Conservation (phyloP, 2,888 invertebrate species). For the Cephus pulcher region DNA sequence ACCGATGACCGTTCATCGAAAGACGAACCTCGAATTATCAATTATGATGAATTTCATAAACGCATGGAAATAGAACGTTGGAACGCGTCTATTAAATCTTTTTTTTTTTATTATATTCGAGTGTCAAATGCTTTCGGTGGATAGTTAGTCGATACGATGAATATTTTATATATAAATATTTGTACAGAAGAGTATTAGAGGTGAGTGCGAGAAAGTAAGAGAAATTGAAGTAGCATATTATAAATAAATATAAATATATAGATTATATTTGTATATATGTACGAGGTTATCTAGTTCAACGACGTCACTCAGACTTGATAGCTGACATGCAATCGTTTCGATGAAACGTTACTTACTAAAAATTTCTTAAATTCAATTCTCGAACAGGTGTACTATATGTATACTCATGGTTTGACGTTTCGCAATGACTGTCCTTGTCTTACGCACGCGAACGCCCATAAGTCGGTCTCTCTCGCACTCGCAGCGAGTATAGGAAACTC, state of each 20-base stretch:
- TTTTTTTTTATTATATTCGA: not conserved
- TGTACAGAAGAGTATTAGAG: conserved; percentile 51
- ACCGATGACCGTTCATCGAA: conserved; percentile 19
- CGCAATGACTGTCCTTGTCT: not conserved
- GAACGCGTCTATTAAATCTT: not conserved
- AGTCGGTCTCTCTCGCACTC: conserved; percentile 8
- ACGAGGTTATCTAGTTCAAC: not conserved
- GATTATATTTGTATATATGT: conserved; percentile 21
- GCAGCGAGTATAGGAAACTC: not conserved
- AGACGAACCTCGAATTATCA: not conserved
- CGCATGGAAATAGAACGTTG: not conserved
- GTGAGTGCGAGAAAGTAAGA: conserved; percentile 14
- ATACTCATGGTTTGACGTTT: not conserved
- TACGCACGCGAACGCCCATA: not conserved
- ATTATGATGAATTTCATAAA: not conserved
- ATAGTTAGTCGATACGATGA: conserved; percentile 40
- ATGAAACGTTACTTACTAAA: not conserved
- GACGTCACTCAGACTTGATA: not conserved
- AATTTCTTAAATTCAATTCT: too few species aligned
- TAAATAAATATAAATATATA: conserved; percentile 37
- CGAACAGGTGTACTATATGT: not conserved
- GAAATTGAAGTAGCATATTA: conserved; percentile 25
- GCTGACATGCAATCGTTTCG: not conserved
- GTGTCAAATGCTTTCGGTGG: not conserved
- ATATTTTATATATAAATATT: conserved; percentile 66